Base-by-base conservation (phyloP, 2,888 invertebrate genomes). In the Stenichneumon culpator region DNA sequence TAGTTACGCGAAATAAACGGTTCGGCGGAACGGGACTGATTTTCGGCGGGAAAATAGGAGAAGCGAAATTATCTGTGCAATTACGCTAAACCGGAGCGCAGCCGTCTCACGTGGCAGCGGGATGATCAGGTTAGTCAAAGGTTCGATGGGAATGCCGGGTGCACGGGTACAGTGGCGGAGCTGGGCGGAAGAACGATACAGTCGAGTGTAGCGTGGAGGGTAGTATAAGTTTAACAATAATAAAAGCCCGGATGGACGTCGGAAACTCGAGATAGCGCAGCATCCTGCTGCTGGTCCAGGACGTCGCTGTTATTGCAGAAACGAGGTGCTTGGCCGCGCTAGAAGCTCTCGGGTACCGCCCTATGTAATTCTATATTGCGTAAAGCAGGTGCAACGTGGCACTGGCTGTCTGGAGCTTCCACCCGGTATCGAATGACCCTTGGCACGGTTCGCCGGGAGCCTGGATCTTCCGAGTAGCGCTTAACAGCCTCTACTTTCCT, bases 371-470 rank as follows among this genome's bases (percentile, higher is more conserved):
- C 63, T 77, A 73, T 69, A 69, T 25, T 77, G 39, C 50, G 39
- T 77, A 44, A 77, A 69, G 82, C 82, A 47, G 57, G 75, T 75
- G 63, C 69, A 82, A 82, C 69, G 63, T 16, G 9, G 25, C 39
- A 28, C 44, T 32, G 50, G 63, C n/a, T 16, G 22, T 50, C 70
- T 22, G 63, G 52, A 36, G 70, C 72, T 79, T 52, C 14, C 1
- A n/a, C 63, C 52, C 65, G 32, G 60, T 79, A 79, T 70, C 69
- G 70, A 70, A 47, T 79, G 70, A 72, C 63, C n/a, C 39, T 19
- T 3, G 6, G 16, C 28, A 63, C 28, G 28, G 25, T 28, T 63
- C 60, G 28, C 60, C 44, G 28, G 60, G 72, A 57, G 39, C 36
- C 57, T 39, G 73, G 47, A 47, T 22, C 44, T 60, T 11, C 11